Percentiles rank a stretch among this genome's conserved stretches.
phyloP scores from a whole-genome alignment of 2,113 vertebrate genomes.

The Podilymbus podiceps region DNA sequence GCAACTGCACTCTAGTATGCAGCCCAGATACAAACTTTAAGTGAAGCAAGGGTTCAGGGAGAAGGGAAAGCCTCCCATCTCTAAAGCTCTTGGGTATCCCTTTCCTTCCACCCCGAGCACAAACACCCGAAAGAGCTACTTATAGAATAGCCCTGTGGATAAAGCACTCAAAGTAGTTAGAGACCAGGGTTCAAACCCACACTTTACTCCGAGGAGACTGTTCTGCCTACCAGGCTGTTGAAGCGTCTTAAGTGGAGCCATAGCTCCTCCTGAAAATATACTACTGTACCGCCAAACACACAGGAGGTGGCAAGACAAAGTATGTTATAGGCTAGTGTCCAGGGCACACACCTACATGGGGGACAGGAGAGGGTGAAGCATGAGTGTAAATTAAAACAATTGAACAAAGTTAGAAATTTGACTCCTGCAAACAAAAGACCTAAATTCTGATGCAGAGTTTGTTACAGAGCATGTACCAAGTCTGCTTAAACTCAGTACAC shows the following conservation, averaged over 20 bases:
- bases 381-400: background rate
- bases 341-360: background rate
- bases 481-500: background rate
- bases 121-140: background rate
- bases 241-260: background rate
- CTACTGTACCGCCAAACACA: background rate
- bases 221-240: background rate
- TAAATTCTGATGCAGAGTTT: background rate
- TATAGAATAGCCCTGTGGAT: background rate
- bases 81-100: background rate
- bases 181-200: background rate
- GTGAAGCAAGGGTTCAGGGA: background rate
- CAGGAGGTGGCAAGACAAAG: background rate
- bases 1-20: background rate
- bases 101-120: background rate
- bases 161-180: background rate
- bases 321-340: background rate
- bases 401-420: background rate
- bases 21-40: background rate
- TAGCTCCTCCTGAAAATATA: background rate
- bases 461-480: background rate
- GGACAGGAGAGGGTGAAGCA: background rate
- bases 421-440: background rate
- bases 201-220: background rate
- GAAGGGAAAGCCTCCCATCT: background rate